phyloP scores from a whole-genome alignment of 2,113 vertebrate species.

The Melanerpes aurifrons region DNA sequence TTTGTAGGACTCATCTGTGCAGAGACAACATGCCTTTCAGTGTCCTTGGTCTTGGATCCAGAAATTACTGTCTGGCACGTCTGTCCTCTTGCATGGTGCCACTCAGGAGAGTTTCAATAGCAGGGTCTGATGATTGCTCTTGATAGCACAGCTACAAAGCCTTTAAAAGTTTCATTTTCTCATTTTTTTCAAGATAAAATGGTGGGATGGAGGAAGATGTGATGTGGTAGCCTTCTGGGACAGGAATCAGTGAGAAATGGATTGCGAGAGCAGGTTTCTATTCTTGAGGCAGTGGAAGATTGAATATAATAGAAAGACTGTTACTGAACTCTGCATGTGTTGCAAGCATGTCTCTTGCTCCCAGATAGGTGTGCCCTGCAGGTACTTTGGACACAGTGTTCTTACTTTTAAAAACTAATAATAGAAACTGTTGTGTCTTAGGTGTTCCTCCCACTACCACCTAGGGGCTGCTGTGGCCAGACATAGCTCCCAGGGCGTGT shows the following conservation, averaged over 20 bases:
- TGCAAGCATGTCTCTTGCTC: neutral
- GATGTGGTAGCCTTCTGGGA: neutral
- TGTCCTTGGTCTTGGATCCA: neutral
- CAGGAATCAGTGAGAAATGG: neutral
- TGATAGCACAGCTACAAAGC: neutral
- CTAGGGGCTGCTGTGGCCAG: neutral
- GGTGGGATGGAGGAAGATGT: neutral
- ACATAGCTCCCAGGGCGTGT: neutral
- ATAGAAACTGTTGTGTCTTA: neutral
- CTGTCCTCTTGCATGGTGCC: neutral
- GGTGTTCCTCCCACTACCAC: rapidly evolving
- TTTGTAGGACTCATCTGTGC: neutral
- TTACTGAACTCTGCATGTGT: neutral
- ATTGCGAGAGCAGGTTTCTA: neutral
- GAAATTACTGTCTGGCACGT: neutral
- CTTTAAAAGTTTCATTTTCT: slow-evolving; percentile 9
- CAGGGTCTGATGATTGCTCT: neutral
- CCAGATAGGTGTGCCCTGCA: neutral
- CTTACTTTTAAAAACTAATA: neutral
- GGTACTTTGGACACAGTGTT: neutral
- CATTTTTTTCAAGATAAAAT: slow-evolving; percentile 13
- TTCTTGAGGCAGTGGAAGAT: slow-evolving; percentile 24
- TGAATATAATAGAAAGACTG: neutral
- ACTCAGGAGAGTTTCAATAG: neutral
- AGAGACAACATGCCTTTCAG: neutral